Conservation (phyloP, 2,113 vertebrate species). For the Hippocampus comes region DNA sequence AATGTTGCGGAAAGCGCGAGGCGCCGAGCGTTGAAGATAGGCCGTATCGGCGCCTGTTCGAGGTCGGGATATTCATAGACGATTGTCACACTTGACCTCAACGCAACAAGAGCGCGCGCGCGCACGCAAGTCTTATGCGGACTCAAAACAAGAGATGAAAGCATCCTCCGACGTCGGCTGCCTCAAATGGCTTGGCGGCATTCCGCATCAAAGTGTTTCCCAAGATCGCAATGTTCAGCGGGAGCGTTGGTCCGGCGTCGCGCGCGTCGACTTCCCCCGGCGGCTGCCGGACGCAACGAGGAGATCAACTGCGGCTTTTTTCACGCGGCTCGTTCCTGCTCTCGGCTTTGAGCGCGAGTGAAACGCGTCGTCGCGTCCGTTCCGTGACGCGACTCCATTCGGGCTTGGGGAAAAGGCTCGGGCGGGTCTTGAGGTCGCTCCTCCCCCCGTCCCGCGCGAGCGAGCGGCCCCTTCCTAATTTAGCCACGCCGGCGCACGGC, state of each 20-base stretch:
- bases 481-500: slow-evolving; percentile 67
- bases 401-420: neutral
- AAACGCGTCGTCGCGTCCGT: too few species aligned
- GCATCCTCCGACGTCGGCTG: neutral
- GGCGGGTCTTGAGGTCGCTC: slow-evolving; percentile 27
- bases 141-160: slow-evolving; percentile 11
- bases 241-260: too few species aligned
- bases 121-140: neutral
- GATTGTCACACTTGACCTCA: slow-evolving; percentile 22
- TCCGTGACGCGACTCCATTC: too few species aligned
- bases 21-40: slow-evolving; percentile 19
- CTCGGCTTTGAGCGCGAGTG: too few species aligned
- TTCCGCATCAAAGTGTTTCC: too few species aligned
- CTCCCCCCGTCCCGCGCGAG: slow-evolving; percentile 20
- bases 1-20: neutral
- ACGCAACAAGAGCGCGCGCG: slow-evolving; percentile 5
- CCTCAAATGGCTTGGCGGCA: too few species aligned
- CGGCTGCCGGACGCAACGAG: too few species aligned
- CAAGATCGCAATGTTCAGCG: too few species aligned
- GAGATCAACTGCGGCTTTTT: too few species aligned
- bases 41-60: slow-evolving; percentile 35
- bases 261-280: too few species aligned
- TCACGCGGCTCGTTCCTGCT: too few species aligned
- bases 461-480: slow-evolving; percentile 82
- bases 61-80: neutral